Conservation (phyloP, 2,888 invertebrate species). For the Volucella bombylans region DNA sequence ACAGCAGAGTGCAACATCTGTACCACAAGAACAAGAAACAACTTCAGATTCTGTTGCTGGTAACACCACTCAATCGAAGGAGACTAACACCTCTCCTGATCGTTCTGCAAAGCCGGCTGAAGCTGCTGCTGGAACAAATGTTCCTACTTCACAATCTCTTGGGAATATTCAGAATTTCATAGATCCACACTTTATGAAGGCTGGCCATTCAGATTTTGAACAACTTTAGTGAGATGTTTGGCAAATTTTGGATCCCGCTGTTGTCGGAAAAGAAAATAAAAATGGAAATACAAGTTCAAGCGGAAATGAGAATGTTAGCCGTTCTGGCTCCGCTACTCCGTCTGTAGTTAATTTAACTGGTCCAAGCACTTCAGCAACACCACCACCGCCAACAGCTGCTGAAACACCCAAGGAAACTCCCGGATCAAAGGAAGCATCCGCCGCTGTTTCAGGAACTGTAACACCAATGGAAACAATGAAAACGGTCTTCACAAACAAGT, state of each 20-base stretch:
- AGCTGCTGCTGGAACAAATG: not conserved
- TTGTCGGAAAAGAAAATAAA: too few relatives aligned
- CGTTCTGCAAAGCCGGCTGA: too few relatives aligned
- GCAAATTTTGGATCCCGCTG: constrained; percentile 80
- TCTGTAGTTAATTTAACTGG: constrained; percentile 41
- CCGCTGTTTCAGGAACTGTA: constrained; percentile 35
- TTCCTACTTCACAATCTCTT: constrained; percentile 54
- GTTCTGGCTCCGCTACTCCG: constrained; percentile 11
- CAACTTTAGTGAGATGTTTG: constrained; percentile 81
- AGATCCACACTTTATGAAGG: constrained; percentile 79
- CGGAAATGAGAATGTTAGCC: not conserved
- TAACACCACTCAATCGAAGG: too few relatives aligned
- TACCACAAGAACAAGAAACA: not conserved
- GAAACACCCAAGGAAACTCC: constrained; percentile 20
- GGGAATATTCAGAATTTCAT: constrained; percentile 78
- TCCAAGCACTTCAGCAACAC: constrained; percentile 20
- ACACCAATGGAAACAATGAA: constrained; percentile 42
- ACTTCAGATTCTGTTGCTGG: too few relatives aligned
- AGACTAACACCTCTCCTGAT: too few relatives aligned
- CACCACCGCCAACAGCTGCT: constrained; percentile 45
- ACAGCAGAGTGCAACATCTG: constrained; percentile 32
- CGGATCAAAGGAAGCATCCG: constrained; percentile 31
- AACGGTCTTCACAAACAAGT: constrained; percentile 26
- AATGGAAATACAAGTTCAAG: too few relatives aligned
- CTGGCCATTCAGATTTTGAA: constrained; percentile 81